Percentiles rank a stretch among this genome's conserved stretches.
Conservation (phyloP, 2,888 invertebrate species). For the Parnassius mnemosyne region DNA sequence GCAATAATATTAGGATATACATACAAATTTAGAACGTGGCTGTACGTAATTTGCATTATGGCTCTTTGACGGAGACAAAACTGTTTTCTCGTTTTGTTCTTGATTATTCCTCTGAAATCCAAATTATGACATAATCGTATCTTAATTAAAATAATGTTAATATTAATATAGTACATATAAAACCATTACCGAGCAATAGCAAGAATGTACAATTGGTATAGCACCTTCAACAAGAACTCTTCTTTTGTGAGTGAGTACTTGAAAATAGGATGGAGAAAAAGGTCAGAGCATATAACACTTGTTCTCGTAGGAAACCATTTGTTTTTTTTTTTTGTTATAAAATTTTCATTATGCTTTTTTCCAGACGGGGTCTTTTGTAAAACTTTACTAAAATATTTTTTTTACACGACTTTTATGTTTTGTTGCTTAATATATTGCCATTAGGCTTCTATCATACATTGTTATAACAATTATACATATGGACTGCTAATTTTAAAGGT, state of each 20-base stretch:
- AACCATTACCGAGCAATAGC: constrained; percentile 20
- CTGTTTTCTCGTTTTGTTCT: constrained; percentile 2
- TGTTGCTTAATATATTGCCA: no score
- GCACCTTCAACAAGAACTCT: constrained; percentile 15
- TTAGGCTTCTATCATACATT: no score
- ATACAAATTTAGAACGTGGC: constrained; percentile 1
- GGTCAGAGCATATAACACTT: constrained; percentile 25
- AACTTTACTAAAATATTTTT: constrained; percentile 19
- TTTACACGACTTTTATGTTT: no score
- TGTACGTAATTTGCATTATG: background rate
- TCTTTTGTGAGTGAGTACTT: constrained; percentile 12
- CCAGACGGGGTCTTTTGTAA: constrained; percentile 26
- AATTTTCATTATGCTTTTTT: constrained; percentile 28
- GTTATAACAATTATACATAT: no score
- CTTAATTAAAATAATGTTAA: no score
- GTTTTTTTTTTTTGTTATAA: constrained; percentile 18
- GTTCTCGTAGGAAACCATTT: constrained; percentile 17
- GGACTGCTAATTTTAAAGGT: no score
- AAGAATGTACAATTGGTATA: constrained; percentile 13
- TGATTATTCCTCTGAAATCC: constrained; percentile 7
- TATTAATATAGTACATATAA: background rate
- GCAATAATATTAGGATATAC: background rate
- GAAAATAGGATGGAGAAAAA: constrained; percentile 16
- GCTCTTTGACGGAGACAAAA: background rate
- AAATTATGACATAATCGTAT: no score